Conservation (phyloP, 2,113 vertebrate genomes). For the Microtus montanus region DNA sequence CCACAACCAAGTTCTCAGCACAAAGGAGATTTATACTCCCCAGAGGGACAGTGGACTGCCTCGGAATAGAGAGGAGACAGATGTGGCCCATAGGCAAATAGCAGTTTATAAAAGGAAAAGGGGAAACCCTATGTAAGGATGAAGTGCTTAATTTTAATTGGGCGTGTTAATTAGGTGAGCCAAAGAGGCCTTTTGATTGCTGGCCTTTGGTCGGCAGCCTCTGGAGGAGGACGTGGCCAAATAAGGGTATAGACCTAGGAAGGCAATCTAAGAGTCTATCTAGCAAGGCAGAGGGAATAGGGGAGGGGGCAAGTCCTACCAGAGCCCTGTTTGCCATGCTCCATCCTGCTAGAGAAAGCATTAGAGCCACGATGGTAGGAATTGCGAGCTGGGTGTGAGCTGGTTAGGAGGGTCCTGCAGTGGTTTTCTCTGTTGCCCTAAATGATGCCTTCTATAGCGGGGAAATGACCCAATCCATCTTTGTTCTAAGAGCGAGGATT, state of each 20-base stretch:
- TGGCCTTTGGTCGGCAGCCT: not conserved
- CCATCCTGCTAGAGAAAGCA: not conserved
- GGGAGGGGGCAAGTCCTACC: not conserved
- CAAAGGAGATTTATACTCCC: not conserved
- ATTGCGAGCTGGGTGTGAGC: not conserved
- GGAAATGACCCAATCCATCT: not conserved
- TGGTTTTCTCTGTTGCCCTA: not conserved
- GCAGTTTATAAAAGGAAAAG: not conserved
- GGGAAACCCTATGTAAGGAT: not conserved
- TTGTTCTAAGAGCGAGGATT: constrained; percentile 8
- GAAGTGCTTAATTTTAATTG: not conserved
- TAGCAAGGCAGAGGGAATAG: not conserved
- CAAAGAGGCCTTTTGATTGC: not conserved
- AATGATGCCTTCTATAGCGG: not conserved
- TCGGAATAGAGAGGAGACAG: not conserved
- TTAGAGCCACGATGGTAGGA: not conserved
- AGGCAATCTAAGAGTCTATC: not conserved
- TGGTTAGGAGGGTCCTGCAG: not conserved
- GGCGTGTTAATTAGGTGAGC: not conserved
- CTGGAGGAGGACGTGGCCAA: not conserved
- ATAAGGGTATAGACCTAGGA: not conserved
- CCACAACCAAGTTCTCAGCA: not conserved
- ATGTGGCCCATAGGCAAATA: not conserved
- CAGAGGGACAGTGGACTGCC: not conserved
- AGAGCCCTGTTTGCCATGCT: not conserved